Percentiles rank a stretch among this genome's conserved stretches.
Conservation (phyloP, 35 echinoderm and acorn worm species). For the Eucidaris tribuloides region DNA sequence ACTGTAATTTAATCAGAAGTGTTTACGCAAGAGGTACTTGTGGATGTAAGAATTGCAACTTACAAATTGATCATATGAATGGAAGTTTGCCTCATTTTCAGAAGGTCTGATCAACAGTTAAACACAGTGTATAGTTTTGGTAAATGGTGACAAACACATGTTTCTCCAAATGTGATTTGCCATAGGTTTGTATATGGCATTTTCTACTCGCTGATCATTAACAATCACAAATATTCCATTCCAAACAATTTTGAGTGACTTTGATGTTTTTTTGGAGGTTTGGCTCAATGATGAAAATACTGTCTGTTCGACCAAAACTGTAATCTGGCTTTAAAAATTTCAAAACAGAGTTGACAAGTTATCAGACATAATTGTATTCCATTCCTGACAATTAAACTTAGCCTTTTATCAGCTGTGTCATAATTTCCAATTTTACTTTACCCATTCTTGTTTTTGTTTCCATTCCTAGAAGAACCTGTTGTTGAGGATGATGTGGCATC, state of each 20-base stretch:
- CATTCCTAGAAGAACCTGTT: conserved; percentile 25
- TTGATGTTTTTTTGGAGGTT: too few species aligned
- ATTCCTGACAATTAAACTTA: not conserved
- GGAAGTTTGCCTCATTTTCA: too few species aligned
- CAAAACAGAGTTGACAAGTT: not conserved
- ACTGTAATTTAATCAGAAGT: not conserved
- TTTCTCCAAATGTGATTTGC: too few species aligned
- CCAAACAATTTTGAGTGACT: too few species aligned
- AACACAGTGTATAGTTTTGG: too few species aligned
- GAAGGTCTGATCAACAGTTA: too few species aligned
- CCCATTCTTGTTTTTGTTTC: not conserved
- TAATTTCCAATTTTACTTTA: not conserved
- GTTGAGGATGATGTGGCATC: conserved; percentile 17
- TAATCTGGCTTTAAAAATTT: not conserved
- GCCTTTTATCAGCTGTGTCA: too few species aligned
- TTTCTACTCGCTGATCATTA: too few species aligned
- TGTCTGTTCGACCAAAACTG: not conserved
- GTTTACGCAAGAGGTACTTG: not conserved
- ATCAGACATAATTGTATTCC: not conserved
- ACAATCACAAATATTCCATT: too few species aligned
- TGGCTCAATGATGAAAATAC: not conserved
- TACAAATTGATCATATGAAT: not conserved
- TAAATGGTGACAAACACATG: too few species aligned
- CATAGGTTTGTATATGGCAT: too few species aligned
- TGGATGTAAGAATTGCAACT: not conserved